Base-by-base conservation (phyloP, 2,113 vertebrate genomes). In the Dipodomys stephensi region DNA sequence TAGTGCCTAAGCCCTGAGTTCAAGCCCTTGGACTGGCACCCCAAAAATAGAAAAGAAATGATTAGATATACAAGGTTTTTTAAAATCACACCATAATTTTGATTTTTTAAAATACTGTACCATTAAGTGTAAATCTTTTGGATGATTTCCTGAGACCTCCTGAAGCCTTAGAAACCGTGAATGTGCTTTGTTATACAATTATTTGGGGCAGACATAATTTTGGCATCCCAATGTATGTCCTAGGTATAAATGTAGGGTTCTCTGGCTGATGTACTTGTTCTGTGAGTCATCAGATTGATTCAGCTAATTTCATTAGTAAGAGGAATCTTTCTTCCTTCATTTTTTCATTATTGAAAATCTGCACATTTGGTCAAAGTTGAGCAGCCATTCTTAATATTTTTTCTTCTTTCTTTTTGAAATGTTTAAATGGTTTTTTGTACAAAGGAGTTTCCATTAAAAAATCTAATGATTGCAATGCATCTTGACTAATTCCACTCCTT, bases 51-150 rank as follows among this genome's bases (percentile, higher is more conserved):
- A 57, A 57, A 81, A 92, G 87, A 46, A 97, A 83, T 8, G 91
- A 93, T 85, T 93, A 62, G 95, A 92, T 97, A 74, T 87, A 82
- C 77, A 84, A 53, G 49, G 49, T 27, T 9, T 53, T 91, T 19
- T 2, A 6, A 39, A 28, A 25, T 83, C 6, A 28, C 32, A 53
- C 44, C 39, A 74, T 23, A 72, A 19, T 72, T 90, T 72, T 78
- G 5, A n/a, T 60, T 53, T 84, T 91, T 8, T 13, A 87, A 84
- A 39, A 32, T 30, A 23, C 7, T 57, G 9, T 67, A 7, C 53
- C 85, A 2, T 71, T 94, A 85, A 92, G 30, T 83, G 0, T 81
- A 90, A 94, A 72, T 91, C 71, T 4, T 88, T 83, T 3, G 44
- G 80, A 28, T 94, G n/a, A 88, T 85, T 91, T 88, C 96, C 53